Percentiles rank a stretch among this genome's conserved stretches.
These are phyloP conservation scores for Ctenopoma kingsleyae DNA, from an alignment of 2,797 vertebrate genomes.

Conservation along the genomic window DNA sequence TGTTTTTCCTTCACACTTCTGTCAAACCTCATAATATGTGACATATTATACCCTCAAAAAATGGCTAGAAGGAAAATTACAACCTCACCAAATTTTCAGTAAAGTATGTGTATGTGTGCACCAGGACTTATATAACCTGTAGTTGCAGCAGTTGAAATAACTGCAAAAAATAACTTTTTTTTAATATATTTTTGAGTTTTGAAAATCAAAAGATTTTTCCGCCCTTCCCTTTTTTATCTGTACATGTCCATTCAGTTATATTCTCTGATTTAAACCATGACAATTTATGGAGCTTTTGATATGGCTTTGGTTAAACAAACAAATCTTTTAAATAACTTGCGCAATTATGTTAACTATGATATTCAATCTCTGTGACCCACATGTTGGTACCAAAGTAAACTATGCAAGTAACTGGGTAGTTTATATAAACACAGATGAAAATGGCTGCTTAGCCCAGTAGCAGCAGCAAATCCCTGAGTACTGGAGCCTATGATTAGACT, in stretches of 20 bases:
- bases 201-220: no score
- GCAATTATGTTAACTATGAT: slow-evolving; percentile 67
- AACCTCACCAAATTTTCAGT: slow-evolving; percentile 44
- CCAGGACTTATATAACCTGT: no score
- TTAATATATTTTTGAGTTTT: no score
- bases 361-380: slow-evolving; percentile 76
- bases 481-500: slow-evolving; percentile 76
- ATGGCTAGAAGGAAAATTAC: slow-evolving; percentile 39
- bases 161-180: no score
- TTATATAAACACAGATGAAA: slow-evolving; percentile 79
- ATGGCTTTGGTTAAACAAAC: slow-evolving; percentile 71
- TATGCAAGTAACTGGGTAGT: slow-evolving; percentile 75
- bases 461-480: slow-evolving; percentile 72
- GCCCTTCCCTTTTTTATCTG: slow-evolving; percentile 4
- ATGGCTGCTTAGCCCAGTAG: slow-evolving; percentile 75
- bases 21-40: slow-evolving; percentile 81
- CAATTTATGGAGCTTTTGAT: slow-evolving; percentile 64
- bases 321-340: slow-evolving; percentile 73
- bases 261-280: slow-evolving; percentile 34
- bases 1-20: slow-evolving; percentile 87
- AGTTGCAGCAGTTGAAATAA: no score
- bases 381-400: slow-evolving; percentile 80
- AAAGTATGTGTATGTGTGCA: slow-evolving; percentile 26
- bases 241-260: slow-evolving; percentile 31
- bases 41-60: slow-evolving; percentile 76